Base-by-base conservation (phyloP, 2,113 vertebrate genomes). In the Apteryx owenii region DNA sequence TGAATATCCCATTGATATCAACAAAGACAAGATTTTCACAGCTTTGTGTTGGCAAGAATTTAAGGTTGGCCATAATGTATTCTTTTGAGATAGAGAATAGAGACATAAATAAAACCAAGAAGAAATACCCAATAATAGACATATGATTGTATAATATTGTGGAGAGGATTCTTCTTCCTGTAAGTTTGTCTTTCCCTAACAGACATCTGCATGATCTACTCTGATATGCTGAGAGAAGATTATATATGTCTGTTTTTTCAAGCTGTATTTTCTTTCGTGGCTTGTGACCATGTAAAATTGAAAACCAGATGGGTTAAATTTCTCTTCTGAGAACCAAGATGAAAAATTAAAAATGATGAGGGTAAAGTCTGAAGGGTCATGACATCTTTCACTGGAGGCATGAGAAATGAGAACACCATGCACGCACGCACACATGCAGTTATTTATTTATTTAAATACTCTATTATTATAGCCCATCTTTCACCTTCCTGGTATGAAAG, bases 281-380 rank as follows among this genome's bases (percentile, higher is more conserved):
- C 72, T 90, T 62, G 36, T 80, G 71, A 82, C 56, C 61, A 96
- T 48, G 8, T 85, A 91, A 96, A 95, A 96, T 76, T 40, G 69
- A 94, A 96, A 92, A 92, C 73, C 82, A 95, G 48, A 82, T 95
- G 92, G 89, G 71, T 82, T 95, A 86, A 58, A 92, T 96, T 93
- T 97, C n/a, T 65, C 60, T 76, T 54, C 62, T 1, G 21, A 82
- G 68, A 94, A 77, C 7, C 38, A 60, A 69, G 87, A 88, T 95
- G 94, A 95, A 85, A 93, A 78, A 88, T 76, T 38, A 82, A 84
- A 88, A 95, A 64, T 23, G 92, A 79, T 84, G 33, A 95, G 73
- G 90, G 72, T 86, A 51, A 94, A 96, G 50, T 81, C 83, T 82
- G 12, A 85, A 85, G 88, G 71, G n/a, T 93, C 75, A 42, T 86